Evolutionary conservation across 2,113 vertebrate species (phyloP), one percentile per base, ranked within the genome.

Genomic region (Neogobius melanostomus): DNA sequence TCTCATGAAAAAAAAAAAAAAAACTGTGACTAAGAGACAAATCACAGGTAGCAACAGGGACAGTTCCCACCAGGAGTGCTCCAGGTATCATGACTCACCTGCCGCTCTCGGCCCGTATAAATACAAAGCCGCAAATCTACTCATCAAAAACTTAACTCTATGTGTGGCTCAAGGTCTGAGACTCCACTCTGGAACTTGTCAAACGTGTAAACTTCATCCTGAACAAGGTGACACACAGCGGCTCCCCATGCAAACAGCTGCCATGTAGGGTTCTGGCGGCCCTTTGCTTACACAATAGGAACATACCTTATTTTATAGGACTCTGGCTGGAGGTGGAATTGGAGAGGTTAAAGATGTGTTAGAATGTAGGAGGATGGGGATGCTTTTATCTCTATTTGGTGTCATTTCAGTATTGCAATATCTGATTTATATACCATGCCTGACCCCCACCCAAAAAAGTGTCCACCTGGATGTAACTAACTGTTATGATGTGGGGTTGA

Each of bases 161-260:
- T 45, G n/a, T 61, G n/a, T 61, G 42, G 42, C 59, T 61, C 36
- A 61, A 61, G 57, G 57, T 60, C 28, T 61, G 15, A 36, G 28
- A 36, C 28, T 36, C 28, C 1, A 60, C 36, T 44, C 14, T 61
- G 15, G 42, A 61, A 61, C 59, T 44, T 45, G 59, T 45, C 42
- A 61, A 61, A 61, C 59, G 45, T 14, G 57, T 60, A 60, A 60
- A 60, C 57, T n/a, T 60, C 28, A 16, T 61, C 4, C 42, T 6
- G 10, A 61, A 61, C 42, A 61, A 43, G 59, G 57, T 60, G 53
- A 54, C 53, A 60, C 57, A 43, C 3, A 43, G 59, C 59, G 14
- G 14, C 7, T 43, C n/a, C 59, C 11, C 36, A 15, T 14, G 57
- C 57, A 8, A 15, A 21, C 11, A 14, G 36, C 28, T 36, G 28